Conservation (phyloP, 2,113 vertebrate species). For the Syngnathus floridae region DNA sequence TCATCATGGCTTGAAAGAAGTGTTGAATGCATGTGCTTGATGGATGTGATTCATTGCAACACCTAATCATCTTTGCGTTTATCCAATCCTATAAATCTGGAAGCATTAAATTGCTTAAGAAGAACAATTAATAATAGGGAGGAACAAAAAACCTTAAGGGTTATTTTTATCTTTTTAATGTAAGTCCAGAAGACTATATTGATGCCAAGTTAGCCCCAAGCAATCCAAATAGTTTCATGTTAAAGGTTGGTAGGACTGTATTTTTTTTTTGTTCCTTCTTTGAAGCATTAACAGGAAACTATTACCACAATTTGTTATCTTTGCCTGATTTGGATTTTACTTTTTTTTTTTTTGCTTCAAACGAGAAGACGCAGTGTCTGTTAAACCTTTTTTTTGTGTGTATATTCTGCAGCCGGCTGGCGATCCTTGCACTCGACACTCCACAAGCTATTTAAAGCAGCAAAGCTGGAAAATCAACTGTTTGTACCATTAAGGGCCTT, state of each 20-base stretch:
- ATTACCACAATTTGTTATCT: not conserved
- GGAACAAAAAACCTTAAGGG: not conserved
- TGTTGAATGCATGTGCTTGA: not conserved
- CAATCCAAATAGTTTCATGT: not conserved
- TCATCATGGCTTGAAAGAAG: not conserved
- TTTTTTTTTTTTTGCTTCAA: not conserved
- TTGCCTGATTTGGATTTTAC: not conserved
- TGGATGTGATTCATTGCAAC: not conserved
- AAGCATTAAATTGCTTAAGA: not conserved
- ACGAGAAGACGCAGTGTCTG: too few relatives aligned
- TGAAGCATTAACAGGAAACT: too few relatives aligned
- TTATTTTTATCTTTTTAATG: too few relatives aligned
- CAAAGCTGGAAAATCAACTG: conserved; percentile 62
- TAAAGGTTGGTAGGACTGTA: not conserved
- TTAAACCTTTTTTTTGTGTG: not conserved
- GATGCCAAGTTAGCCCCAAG: not conserved
- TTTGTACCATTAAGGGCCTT: conserved; percentile 28
- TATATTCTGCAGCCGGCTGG: conserved; percentile 9
- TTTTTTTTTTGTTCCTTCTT: not conserved
- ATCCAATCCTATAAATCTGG: too few relatives aligned
- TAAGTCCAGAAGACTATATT: not conserved
- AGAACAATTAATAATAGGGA: not conserved
- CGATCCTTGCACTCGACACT: conserved; percentile 12
- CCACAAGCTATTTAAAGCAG: conserved; percentile 39
- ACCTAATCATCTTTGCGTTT: not conserved